Evolutionary conservation across 2,113 vertebrate species (phyloP).

Genomic region (Tapirus terrestris): DNA sequence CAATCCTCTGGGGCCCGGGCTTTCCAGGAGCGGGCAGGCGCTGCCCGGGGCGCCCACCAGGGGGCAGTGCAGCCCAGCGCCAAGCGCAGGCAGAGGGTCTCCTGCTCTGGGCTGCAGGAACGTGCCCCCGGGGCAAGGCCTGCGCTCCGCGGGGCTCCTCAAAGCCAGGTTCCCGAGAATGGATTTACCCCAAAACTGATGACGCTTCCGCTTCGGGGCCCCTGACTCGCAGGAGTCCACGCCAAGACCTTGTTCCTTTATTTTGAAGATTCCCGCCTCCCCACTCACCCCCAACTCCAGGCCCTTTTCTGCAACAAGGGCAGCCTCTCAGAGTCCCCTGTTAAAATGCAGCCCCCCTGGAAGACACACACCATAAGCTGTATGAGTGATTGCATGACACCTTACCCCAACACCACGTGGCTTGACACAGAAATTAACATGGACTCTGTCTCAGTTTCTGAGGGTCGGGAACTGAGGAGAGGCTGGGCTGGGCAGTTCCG

Average conservation of each 20-base stretch:
- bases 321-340: not conserved
- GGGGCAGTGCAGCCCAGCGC: not conserved
- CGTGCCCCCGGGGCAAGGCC: not conserved
- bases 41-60: not conserved
- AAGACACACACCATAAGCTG: not conserved
- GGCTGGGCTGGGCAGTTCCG: not conserved
- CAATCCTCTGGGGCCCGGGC: not conserved
- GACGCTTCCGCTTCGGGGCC: not conserved
- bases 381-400: too few relatives aligned
- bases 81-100: too few relatives aligned
- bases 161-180: not conserved
- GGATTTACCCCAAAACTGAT: not conserved
- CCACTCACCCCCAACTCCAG: too few relatives aligned
- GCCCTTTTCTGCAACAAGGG: not conserved
- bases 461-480: not conserved
- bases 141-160: not conserved
- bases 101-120: not conserved
- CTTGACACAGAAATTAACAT: not conserved
- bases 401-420: not conserved
- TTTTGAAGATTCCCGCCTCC: too few relatives aligned
- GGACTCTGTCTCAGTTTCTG: not conserved
- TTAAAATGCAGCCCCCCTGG: too few relatives aligned
- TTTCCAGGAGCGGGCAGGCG: not conserved
- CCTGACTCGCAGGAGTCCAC: not conserved
- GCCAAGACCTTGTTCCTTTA: not conserved